Base-by-base conservation (phyloP, 2,888 invertebrate genomes). In the Melikaiella ostensackeni region DNA sequence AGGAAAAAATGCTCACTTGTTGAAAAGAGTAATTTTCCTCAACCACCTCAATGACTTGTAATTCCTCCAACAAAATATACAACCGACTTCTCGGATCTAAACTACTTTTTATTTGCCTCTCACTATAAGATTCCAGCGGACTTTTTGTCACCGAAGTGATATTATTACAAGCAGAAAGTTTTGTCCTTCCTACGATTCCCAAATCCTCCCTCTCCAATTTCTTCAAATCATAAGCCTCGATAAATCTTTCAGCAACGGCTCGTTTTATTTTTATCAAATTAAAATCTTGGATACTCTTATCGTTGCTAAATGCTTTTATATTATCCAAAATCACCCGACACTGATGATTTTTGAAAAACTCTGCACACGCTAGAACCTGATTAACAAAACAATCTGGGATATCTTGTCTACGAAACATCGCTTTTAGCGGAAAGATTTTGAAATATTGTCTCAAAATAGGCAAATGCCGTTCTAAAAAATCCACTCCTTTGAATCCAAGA, bases 331-430 rank as follows among this genome's bases (percentile, higher is more conserved):
- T 96, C 0, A 94, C 94, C 82, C 93, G 91, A 78, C 94, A 94
- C 89, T 97, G 97, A 77, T 93, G 92, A 55, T 93, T 92, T 91
- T 94, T 94, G 87, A 96, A 97, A 84, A 94, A 94, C 63, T 93
- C 89, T 0, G 94, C 93, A 86, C 95, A 95, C 16, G 93, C 92
- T 77, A 94, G 92, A 9, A 97, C 91, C 89, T 96, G 95, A 33
- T 92, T 89, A 2, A 96, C 84, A 87, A 97, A 97, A 57, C 91
- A 89, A 0, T 92, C 88, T 1, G 96, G 95, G 74, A 97, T 93
- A 35, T 92, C 91, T 4, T 92, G 89, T 33, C 93, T 89, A 0
- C 93, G 91, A 86, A 97, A 96, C 87, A 97, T 91, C 0, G 95
- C 89, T 55, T 87, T 87, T 85, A 81, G 88, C 86, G 84, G 91